Percentiles rank a stretch among this genome's conserved stretches.
Conservation (phyloP, 2,797 vertebrate species). For the Columba guinea region DNA sequence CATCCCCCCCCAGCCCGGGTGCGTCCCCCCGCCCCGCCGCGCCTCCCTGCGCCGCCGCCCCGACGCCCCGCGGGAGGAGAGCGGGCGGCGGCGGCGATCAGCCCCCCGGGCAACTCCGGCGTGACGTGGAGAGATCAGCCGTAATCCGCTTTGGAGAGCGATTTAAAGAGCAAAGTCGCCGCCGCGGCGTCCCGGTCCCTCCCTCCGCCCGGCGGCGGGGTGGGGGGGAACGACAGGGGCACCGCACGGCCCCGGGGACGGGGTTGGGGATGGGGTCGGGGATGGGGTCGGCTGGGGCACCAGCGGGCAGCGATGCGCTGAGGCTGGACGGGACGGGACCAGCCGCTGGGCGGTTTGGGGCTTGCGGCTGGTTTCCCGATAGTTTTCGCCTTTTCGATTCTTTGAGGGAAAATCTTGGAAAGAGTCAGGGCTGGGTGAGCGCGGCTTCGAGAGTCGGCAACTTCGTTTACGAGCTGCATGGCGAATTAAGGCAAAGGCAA, state of each 20-base stretch:
- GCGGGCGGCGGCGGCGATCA: background rate
- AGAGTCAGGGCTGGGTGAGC: background rate
- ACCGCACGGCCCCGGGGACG: background rate
- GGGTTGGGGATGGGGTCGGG: too few relatives aligned
- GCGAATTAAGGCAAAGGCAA: background rate
- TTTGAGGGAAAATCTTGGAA: background rate
- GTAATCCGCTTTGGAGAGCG: constrained; percentile 87
- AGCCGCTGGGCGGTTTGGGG: background rate
- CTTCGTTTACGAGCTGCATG: background rate
- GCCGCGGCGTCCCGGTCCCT: background rate
- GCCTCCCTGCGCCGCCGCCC: background rate
- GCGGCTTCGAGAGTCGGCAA: background rate
- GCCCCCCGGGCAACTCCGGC: constrained; percentile 22
- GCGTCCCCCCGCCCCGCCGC: too few relatives aligned
- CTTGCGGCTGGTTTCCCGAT: background rate
- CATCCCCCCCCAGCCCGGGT: background rate
- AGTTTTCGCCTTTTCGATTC: background rate
- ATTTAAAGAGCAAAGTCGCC: constrained; percentile 86
- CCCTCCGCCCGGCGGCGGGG: background rate
- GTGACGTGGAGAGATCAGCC: constrained; percentile 68
- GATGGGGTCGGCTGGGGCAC: background rate
- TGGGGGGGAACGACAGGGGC: background rate
- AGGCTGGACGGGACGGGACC: background rate
- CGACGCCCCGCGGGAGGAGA: background rate
- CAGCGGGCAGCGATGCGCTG: background rate